Conservation (phyloP, 2,113 vertebrate species). For the Ophthalmolycus amberensis region DNA sequence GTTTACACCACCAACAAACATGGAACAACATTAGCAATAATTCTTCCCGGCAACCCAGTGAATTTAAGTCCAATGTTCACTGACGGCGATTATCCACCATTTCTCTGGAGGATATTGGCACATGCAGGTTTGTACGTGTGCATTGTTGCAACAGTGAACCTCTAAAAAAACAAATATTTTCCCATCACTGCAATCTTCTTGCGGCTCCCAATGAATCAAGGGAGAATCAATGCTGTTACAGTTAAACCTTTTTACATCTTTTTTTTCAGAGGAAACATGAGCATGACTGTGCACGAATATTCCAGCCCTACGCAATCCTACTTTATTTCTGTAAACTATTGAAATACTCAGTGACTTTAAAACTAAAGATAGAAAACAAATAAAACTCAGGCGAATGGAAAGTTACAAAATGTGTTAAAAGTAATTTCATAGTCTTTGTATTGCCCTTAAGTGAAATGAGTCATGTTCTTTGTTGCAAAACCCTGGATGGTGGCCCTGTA, state of each 20-base stretch:
- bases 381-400: background rate
- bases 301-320: background rate
- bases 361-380: background rate
- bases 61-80: background rate
- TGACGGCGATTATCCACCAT: background rate
- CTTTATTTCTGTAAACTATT: background rate
- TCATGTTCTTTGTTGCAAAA: background rate
- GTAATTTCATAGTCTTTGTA: background rate
- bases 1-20: background rate
- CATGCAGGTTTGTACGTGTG: background rate
- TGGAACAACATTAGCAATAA: background rate
- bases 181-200: background rate
- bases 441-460: too few relatives aligned
- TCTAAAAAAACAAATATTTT: background rate
- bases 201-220: background rate
- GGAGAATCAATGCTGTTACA: background rate
- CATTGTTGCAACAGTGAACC: background rate
- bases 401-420: background rate
- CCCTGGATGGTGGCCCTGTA: background rate
- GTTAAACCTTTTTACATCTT: background rate
- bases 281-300: background rate
- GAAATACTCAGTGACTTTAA: background rate
- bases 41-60: background rate
- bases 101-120: background rate
- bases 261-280: background rate